Evolutionary conservation across 2,888 invertebrate genomes (phyloP).

Genomic region (Sepiola atlantica): DNA sequence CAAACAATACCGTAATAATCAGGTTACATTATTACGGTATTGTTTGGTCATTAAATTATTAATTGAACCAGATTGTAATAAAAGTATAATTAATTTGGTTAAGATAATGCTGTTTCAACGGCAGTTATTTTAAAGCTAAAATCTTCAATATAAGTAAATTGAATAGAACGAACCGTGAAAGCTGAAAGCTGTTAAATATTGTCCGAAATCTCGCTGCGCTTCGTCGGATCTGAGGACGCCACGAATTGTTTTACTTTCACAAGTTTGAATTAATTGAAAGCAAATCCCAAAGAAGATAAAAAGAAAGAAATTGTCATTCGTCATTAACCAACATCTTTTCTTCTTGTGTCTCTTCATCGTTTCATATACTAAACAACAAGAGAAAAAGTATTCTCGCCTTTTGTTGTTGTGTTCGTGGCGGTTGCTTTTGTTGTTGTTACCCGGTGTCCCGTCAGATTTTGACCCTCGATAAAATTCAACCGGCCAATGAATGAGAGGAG

Average conservation of each 20-base stretch:
- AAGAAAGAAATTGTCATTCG: background rate
- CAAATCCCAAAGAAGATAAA: background rate
- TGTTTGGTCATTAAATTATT: background rate
- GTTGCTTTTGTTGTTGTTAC: constrained; percentile 2
- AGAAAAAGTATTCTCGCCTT: too few relatives aligned
- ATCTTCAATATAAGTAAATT: background rate
- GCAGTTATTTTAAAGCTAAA: too few relatives aligned
- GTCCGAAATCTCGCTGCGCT: constrained; percentile 62
- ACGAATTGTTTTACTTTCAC: constrained; percentile 58
- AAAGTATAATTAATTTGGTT: background rate
- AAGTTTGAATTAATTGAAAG: background rate
- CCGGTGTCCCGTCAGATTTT: constrained; percentile 14
- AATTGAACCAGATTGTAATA: background rate
- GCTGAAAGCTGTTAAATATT: constrained; percentile 68
- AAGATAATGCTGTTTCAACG: background rate
- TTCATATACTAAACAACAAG: background rate
- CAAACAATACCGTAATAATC: too few relatives aligned
- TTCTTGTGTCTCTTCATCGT: constrained; percentile 15
- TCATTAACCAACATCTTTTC: background rate
- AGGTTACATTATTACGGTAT: too few relatives aligned
- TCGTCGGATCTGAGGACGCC: constrained; percentile 60
- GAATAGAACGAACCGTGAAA: constrained; percentile 64
- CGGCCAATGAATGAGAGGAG: too few relatives aligned
- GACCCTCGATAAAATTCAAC: background rate
- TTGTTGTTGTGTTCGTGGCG: background rate